Conservation (phyloP, 2,797 vertebrate species). For the Kryptolebias ocellatus region DNA sequence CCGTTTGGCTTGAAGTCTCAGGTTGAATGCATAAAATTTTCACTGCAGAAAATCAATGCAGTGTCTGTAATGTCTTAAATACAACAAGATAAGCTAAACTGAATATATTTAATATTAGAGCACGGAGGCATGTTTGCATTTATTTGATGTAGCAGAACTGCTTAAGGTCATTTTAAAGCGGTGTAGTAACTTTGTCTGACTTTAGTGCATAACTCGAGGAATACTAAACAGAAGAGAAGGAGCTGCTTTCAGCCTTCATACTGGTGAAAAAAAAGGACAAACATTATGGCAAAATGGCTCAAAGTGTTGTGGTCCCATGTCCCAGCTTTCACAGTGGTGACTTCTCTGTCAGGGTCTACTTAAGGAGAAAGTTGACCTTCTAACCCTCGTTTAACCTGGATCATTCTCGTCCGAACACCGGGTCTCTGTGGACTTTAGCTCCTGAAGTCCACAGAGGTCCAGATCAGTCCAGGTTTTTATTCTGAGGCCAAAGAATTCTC, state of each 20-base stretch:
- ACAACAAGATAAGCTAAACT: constrained; percentile 28
- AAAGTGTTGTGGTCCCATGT: background rate
- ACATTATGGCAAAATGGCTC: no score
- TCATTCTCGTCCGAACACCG: no score
- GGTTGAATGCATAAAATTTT: constrained; percentile 30
- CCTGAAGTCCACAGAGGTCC: no score
- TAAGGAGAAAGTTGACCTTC: constrained; percentile 26
- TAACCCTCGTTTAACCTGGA: constrained; percentile 9
- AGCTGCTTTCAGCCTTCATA: constrained; percentile 11
- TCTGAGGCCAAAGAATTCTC: constrained; percentile 9
- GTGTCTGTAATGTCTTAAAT: constrained; percentile 21
- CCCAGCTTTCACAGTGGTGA: constrained; percentile 6
- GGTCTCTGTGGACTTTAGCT: no score
- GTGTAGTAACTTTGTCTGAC: constrained; percentile 16
- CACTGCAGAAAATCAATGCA: constrained; percentile 34
- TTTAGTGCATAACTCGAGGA: constrained; percentile 18
- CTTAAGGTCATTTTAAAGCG: constrained; percentile 15
- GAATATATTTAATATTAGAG: constrained; percentile 18
- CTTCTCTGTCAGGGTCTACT: constrained; percentile 32
- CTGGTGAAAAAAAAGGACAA: no score
- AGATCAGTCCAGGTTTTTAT: no score
- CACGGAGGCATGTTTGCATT: constrained; percentile 5
- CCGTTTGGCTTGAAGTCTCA: constrained; percentile 23
- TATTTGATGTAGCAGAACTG: constrained; percentile 5
- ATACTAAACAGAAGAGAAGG: constrained; percentile 24